Evolutionary conservation across 2,113 vertebrate species (phyloP).

Genomic region (Empidonax alnorum): DNA sequence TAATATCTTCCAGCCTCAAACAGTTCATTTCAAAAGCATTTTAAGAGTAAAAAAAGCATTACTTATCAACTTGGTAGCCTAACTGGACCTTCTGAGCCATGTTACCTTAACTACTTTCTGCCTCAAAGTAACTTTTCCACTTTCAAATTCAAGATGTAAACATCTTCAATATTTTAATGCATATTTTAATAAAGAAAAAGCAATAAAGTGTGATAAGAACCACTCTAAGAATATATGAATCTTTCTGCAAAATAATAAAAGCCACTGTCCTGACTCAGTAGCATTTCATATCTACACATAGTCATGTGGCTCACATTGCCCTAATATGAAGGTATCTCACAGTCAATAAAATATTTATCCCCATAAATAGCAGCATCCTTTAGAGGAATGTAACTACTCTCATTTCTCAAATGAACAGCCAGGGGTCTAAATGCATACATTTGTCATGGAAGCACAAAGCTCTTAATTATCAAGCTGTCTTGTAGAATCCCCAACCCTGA

Average conservation of each 20-base stretch:
- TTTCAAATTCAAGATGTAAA: background rate
- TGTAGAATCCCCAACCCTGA: background rate
- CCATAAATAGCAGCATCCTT: background rate
- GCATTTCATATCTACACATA: background rate
- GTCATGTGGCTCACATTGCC: fast-evolving
- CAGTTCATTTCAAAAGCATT: background rate
- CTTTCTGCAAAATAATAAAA: background rate
- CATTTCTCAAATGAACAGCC: background rate
- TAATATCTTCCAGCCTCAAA: background rate
- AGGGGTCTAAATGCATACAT: background rate
- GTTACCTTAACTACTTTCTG: background rate
- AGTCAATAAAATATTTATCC: background rate
- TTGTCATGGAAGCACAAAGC: background rate
- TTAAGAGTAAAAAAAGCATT: background rate
- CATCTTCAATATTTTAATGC: background rate
- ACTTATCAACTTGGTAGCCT: background rate
- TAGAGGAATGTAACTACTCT: background rate
- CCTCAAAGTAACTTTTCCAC: background rate
- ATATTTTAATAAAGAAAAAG: background rate
- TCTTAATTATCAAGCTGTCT: background rate
- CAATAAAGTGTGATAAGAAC: background rate
- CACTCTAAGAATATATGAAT: background rate
- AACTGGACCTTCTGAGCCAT: background rate
- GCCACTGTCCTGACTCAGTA: background rate
- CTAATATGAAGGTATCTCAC: background rate